Base-by-base conservation (phyloP, 2,888 invertebrate genomes). In the Antheraea assamensis region DNA sequence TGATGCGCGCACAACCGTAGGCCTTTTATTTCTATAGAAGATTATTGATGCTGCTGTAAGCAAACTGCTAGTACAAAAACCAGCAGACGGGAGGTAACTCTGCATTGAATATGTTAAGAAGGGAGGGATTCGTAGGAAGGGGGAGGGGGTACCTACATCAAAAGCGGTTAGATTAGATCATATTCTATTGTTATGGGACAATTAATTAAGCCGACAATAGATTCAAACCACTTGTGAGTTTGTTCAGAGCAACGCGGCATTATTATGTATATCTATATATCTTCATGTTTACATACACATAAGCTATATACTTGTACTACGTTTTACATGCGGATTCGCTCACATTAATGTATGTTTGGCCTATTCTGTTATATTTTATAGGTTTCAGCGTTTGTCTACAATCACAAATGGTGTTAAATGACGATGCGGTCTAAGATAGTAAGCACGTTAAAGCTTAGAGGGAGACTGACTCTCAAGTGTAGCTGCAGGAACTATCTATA, bases 111-210 rank as follows among this genome's bases (percentile, higher is more conserved):
- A 35, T 68, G 68, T 68, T 68, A 13, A 49, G 70, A 68, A 35
- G 42, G 73, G 73, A 70, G 73, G 47, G 58, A 68, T 35, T 68
- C 35, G 68, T 31, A n/a, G 68, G 73, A 74, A 71, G n/a, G 52
- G 72, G 66, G 72, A 58, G 72, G 70, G 42, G 70, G 42, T 42
- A 42, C 42, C 42, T 42, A 73, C 73, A 74, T 76, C 76, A 76
- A 76, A 75, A 76, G 77, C 75, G 71, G 71, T 73, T 76, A 78
- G 52, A 74, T 76, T 77, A 52, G 75, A 75, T 75, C 35, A 75
- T 74, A 64, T 77, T 75, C 81, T 79, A 84, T 84, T 84, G 84
- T 84, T 77, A 75, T 74, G 73, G 74, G 75, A 79, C 78, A 79
- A 79, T 83, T 84, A 84, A 84, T 84, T 83, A 84, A 82, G 10